A percentile compares a stretch with the other conserved stretches of the same genome.
These are phyloP conservation scores for Sterrhoptilus dennistouni DNA, from an alignment of 2,113 vertebrate genomes.

Conservation along the genomic window DNA sequence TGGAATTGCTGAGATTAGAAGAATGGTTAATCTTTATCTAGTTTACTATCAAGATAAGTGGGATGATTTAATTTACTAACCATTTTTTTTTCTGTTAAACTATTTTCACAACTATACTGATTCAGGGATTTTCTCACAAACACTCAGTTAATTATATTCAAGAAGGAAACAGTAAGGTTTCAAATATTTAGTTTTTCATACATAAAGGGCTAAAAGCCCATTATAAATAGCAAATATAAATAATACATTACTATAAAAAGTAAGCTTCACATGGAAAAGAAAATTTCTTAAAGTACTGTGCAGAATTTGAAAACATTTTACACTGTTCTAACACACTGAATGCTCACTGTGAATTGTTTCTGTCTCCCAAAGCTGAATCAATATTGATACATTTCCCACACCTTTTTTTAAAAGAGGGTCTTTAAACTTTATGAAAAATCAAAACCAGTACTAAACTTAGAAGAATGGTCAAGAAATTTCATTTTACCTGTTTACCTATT, in stretches of 20 bases:
- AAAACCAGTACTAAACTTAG: not conserved
- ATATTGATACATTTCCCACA: not conserved
- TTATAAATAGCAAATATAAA: not conserved
- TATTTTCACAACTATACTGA: not conserved
- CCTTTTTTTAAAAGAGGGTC: not conserved
- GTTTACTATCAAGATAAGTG: not conserved
- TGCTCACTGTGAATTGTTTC: not conserved
- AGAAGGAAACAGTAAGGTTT: not conserved
- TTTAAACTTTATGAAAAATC: not conserved
- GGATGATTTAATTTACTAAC: not conserved
- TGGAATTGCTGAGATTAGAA: not conserved
- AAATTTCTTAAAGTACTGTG: not conserved
- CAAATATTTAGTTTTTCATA: not conserved
- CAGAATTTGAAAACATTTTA: not conserved
- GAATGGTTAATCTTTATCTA: not conserved
- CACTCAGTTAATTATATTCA: not conserved
- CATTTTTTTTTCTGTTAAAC: not conserved
- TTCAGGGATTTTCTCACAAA: not conserved
- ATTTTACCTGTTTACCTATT: not conserved
- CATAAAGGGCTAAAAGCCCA: not conserved
- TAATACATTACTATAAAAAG: not conserved
- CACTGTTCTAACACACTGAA: not conserved
- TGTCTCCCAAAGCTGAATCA: not conserved
- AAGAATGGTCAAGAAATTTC: not conserved
- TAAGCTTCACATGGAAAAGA: not conserved